Percentiles rank a stretch among this genome's conserved stretches.
Conservation (phyloP, 2,797 vertebrate genomes). For the Liasis olivaceus region DNA sequence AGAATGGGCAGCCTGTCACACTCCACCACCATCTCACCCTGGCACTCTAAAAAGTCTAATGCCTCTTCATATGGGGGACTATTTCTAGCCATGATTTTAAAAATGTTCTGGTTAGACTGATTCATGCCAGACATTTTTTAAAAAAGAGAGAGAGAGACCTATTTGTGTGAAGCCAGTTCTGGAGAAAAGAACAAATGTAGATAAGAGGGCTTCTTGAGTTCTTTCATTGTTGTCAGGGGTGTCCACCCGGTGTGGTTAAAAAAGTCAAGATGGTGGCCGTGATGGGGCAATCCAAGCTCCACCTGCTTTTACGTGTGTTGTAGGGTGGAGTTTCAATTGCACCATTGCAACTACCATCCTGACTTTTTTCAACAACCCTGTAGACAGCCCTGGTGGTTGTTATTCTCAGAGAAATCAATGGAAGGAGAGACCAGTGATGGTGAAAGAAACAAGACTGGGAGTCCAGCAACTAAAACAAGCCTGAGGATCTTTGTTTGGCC, state of each 20-base stretch:
- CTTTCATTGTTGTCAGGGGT: neutral
- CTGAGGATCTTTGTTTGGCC: neutral
- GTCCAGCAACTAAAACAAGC: neutral
- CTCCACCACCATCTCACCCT: neutral
- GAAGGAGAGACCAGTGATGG: neutral
- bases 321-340: neutral
- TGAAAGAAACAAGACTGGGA: neutral
- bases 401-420: neutral
- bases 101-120: neutral
- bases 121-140: neutral
- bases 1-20: neutral
- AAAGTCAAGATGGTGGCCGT: neutral
- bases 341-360: neutral
- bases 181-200: neutral
- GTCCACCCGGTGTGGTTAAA: neutral
- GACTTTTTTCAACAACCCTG: neutral
- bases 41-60: neutral
- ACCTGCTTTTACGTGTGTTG: neutral
- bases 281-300: neutral
- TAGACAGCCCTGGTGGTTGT: neutral
- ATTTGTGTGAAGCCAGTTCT: neutral
- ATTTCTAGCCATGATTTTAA: neutral
- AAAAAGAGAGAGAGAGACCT: neutral
- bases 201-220: neutral
- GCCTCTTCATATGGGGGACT: neutral